Conservation (phyloP, 2,113 vertebrate species). For the Mastomys natalensis region DNA sequence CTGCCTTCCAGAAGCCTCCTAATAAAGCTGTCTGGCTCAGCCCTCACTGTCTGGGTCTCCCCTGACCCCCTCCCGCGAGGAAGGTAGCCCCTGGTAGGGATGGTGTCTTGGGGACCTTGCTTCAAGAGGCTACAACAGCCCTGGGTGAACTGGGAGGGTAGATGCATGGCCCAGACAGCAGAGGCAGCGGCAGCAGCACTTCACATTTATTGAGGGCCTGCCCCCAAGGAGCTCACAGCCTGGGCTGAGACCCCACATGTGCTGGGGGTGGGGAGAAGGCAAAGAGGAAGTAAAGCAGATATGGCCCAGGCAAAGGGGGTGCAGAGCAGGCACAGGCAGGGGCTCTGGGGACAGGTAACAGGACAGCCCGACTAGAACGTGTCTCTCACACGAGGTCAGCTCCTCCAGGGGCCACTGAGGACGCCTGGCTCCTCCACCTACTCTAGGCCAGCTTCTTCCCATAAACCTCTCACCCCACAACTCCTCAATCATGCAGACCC, state of each 20-base stretch:
- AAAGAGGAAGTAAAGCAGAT: slow-evolving; percentile 34
- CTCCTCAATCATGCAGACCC: background rate
- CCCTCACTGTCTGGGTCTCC: background rate
- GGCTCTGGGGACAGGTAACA: rapidly evolving
- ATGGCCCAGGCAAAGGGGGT: slow-evolving; percentile 52
- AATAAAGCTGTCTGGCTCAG: slow-evolving; percentile 71
- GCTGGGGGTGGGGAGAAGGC: slow-evolving; percentile 50
- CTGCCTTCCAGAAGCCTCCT: background rate
- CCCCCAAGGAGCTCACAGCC: slow-evolving; percentile 76
- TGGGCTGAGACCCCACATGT: slow-evolving; percentile 54
- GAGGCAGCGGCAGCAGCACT: slow-evolving; percentile 68
- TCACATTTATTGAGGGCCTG: slow-evolving; percentile 80
- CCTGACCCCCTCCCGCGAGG: no score
- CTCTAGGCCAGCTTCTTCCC: background rate
- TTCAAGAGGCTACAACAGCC: background rate
- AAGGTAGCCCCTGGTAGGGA: background rate
- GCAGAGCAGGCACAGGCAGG: slow-evolving; percentile 62
- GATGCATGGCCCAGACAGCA: slow-evolving; percentile 58
- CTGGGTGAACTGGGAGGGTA: background rate
- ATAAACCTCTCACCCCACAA: background rate
- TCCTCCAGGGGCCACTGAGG: background rate
- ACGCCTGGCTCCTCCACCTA: background rate
- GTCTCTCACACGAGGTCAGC: background rate
- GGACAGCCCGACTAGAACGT: background rate
- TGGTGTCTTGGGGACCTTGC: background rate